These are phyloP conservation scores for Shargacucullia verbasci DNA, from an alignment of 2,888 invertebrate species.

Conservation along the genomic window DNA sequence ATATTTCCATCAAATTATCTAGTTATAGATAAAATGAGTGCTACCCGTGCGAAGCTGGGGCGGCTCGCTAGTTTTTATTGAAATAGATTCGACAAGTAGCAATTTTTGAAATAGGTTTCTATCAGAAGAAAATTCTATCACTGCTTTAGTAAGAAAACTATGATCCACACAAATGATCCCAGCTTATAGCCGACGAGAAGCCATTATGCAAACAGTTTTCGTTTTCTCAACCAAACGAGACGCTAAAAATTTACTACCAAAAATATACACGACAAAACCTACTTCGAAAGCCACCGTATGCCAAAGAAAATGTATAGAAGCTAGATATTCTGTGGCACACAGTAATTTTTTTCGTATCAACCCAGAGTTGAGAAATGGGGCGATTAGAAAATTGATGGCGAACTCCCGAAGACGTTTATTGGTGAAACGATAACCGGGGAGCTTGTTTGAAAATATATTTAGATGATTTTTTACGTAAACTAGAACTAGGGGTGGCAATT, in stretches of 20 bases:
- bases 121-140: conserved; percentile 24
- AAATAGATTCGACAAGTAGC: too few relatives aligned
- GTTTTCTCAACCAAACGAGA: conserved; percentile 27
- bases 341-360: conserved; percentile 51
- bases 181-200: conserved; percentile 29
- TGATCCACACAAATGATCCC: conserved; percentile 34
- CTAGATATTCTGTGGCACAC: conserved; percentile 32
- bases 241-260: conserved; percentile 38
- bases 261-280: conserved; percentile 13
- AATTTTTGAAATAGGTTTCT: neutral
- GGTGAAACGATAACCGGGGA: conserved; percentile 49
- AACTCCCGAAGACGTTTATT: conserved; percentile 48
- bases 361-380: conserved; percentile 48
- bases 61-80: too few relatives aligned
- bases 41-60: too few relatives aligned
- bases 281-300: conserved; percentile 16
- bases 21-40: too few relatives aligned
- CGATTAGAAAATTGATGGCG: conserved; percentile 58
- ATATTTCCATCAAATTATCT: too few relatives aligned
- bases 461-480: conserved; percentile 33
- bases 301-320: conserved; percentile 13
- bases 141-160: conserved; percentile 33
- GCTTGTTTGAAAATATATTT: conserved; percentile 47
- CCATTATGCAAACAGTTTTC: conserved; percentile 50
- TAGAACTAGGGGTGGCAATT: conserved; percentile 4